Percentiles rank a stretch among this genome's conserved stretches.
Conservation (phyloP, 2,888 invertebrate species). For the Dryomyza anilis region DNA sequence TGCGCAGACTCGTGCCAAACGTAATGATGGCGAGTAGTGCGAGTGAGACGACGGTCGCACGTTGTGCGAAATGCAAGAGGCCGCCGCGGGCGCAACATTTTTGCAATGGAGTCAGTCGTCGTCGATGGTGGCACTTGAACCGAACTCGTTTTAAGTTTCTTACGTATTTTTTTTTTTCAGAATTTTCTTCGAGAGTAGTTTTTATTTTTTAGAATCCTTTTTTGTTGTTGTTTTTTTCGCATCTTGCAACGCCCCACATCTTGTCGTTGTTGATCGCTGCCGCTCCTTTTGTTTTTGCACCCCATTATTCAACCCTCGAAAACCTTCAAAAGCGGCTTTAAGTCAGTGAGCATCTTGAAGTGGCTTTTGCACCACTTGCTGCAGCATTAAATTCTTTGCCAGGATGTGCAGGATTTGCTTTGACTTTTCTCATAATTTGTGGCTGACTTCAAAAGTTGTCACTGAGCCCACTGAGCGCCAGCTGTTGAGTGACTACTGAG, state of each 20-base stretch:
- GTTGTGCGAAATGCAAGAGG: conserved; percentile 19
- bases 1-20: conserved; percentile 51
- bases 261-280: conserved; percentile 29
- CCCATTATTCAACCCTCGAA: conserved; percentile 10
- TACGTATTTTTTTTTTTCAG: neutral
- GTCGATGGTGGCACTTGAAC: neutral
- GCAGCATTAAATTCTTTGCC: neutral
- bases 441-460: neutral
- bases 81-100: conserved; percentile 14
- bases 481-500: neutral
- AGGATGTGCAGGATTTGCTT: too few species aligned
- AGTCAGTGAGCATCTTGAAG: neutral
- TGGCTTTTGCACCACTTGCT: neutral
- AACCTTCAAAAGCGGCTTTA: conserved; percentile 8
- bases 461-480: neutral
- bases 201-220: neutral
- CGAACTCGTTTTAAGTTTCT: neutral
- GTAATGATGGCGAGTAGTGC: neutral
- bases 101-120: conserved; percentile 31
- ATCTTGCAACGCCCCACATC: conserved; percentile 22
- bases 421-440: too few species aligned
- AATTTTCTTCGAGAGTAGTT: neutral
- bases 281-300: neutral
- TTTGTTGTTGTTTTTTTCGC: conserved; percentile 1
- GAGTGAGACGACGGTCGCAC: neutral